These are phyloP conservation scores for Tetheella fluctuosa DNA, from an alignment of 2,888 invertebrate genomes.

Conservation along the genomic window DNA sequence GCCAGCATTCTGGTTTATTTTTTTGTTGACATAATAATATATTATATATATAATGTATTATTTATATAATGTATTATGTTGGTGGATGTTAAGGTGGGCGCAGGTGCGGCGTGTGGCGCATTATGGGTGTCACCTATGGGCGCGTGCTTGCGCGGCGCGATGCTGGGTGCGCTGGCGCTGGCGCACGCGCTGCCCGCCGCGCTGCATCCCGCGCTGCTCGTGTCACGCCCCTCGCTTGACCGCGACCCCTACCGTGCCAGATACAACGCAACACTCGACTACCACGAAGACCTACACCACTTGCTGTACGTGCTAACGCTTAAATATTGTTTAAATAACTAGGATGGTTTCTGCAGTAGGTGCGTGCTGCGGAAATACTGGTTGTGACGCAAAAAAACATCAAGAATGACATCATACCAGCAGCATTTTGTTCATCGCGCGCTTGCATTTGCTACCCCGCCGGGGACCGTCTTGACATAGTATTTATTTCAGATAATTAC, in stretches of 20 bases:
- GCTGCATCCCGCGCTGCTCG: conserved; percentile 56
- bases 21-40: no score
- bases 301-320: conserved; percentile 50
- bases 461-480: no score
- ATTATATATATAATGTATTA: no score
- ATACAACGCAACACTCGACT: conserved; percentile 57
- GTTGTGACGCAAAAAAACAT: no score
- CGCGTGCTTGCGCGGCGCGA: conserved; percentile 52
- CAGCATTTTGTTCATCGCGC: no score
- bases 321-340: background rate
- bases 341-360: no score
- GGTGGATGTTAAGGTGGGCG: conserved; percentile 57
- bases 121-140: conserved; percentile 71
- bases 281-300: conserved; percentile 46
- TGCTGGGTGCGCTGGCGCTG: conserved; percentile 54
- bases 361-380: no score
- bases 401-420: no score
- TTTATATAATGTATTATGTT: background rate
- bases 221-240: conserved; percentile 57
- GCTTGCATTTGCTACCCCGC: no score
- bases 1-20: no score
- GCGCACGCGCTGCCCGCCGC: conserved; percentile 61
- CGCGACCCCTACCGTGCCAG: conserved; percentile 60
- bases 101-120: conserved; percentile 66
- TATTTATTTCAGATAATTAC: no score